A percentile compares a stretch with the other conserved stretches of the same genome.
These are phyloP conservation scores for Neogale vison DNA, from an alignment of 2,113 vertebrate genomes.

Conservation along the genomic window DNA sequence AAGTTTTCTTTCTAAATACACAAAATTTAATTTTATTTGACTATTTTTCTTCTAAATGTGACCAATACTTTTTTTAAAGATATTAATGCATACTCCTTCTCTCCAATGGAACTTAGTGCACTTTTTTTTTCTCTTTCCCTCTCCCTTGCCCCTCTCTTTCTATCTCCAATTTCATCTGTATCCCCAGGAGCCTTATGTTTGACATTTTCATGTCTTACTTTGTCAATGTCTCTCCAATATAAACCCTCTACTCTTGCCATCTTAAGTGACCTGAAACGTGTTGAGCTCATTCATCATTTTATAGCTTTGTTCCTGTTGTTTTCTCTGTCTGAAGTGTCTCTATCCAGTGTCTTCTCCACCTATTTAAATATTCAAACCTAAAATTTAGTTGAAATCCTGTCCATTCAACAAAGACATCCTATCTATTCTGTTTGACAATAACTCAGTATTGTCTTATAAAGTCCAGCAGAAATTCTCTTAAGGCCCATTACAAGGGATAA, in stretches of 20 bases:
- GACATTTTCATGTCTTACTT: background rate
- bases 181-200: background rate
- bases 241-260: background rate
- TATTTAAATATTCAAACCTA: slow-evolving; percentile 36
- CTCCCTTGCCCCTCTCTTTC: background rate
- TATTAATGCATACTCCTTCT: background rate
- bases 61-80: background rate
- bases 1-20: background rate
- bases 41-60: background rate
- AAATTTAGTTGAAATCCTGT: slow-evolving; percentile 17
- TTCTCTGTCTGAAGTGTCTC: slow-evolving; percentile 25
- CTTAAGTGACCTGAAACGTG: background rate
- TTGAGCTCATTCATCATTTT: background rate
- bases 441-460: background rate
- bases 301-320: background rate
- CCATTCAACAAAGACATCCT: slow-evolving; percentile 6
- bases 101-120: background rate
- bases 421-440: background rate
- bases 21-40: background rate
- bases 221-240: background rate
- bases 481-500: background rate
- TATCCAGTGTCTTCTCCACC: background rate
- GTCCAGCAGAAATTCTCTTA: background rate
- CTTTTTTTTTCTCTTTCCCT: background rate
- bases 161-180: background rate